A percentile compares a stretch with the other conserved stretches of the same genome.
These are phyloP conservation scores for Rhinatrema bivittatum DNA, from an alignment of 2,797 vertebrate species.

Conservation along the genomic window DNA sequence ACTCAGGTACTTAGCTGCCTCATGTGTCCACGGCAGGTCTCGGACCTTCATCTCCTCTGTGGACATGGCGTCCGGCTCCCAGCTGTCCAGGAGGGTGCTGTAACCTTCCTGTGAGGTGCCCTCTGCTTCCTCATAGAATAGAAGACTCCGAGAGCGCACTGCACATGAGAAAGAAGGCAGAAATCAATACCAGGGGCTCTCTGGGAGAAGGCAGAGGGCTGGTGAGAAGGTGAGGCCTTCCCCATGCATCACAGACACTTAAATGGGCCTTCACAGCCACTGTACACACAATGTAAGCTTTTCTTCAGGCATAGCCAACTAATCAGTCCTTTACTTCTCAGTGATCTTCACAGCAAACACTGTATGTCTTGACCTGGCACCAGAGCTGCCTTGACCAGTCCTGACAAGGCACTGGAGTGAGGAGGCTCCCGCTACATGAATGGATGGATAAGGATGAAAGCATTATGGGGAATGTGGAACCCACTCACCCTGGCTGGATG, in stretches of 20 bases:
- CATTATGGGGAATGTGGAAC: slow-evolving; percentile 5
- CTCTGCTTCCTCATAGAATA: slow-evolving; percentile 85
- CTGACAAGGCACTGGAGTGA: too few relatives aligned
- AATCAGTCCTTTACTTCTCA: not conserved
- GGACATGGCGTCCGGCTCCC: not conserved
- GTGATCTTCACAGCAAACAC: not conserved
- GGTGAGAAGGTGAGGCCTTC: too few relatives aligned
- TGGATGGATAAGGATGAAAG: not conserved
- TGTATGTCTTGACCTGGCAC: not conserved
- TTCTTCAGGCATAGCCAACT: not conserved
- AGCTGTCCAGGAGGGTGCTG: slow-evolving; percentile 3
- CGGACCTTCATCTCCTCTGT: too few relatives aligned
- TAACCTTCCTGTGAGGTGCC: slow-evolving; percentile 74
- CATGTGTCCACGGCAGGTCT: too few relatives aligned
- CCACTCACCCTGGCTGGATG: slow-evolving; percentile 82
- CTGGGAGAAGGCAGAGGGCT: rapidly evolving
- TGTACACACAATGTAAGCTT: not conserved
- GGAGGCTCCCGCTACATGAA: not conserved
- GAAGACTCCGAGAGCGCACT: slow-evolving; percentile 95
- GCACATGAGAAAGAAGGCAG: slow-evolving; percentile 16
- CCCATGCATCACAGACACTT: too few relatives aligned
- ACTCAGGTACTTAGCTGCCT: too few relatives aligned
- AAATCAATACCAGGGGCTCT: slow-evolving; percentile 4
- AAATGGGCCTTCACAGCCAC: too few relatives aligned
- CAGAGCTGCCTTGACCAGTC: not conserved